These are phyloP conservation scores for Apodemus speciosus DNA, from an alignment of 2,113 vertebrate species.

Conservation along the genomic window DNA sequence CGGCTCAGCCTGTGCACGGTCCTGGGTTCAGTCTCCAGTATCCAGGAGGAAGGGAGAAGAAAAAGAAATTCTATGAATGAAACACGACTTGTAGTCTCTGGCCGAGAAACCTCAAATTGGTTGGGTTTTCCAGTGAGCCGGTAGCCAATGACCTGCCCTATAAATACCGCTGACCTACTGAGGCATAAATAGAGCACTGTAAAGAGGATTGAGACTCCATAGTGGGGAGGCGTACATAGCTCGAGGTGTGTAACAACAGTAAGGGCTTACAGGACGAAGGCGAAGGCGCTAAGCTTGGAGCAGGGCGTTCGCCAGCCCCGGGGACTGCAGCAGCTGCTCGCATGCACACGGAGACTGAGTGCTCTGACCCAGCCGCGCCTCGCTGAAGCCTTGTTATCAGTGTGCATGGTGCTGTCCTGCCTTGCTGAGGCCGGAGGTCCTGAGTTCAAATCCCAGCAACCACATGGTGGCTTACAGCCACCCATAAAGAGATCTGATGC, in stretches of 20 bases:
- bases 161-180: slow-evolving; percentile 76
- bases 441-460: too few relatives aligned
- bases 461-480: too few relatives aligned
- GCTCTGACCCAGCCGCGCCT: not conserved
- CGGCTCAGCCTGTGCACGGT: not conserved
- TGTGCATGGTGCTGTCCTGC: not conserved
- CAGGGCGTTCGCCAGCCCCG: slow-evolving; percentile 32
- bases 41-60: not conserved
- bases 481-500: too few relatives aligned
- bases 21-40: not conserved
- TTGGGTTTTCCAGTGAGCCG: slow-evolving; percentile 61
- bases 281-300: slow-evolving; percentile 12
- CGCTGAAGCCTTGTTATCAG: not conserved
- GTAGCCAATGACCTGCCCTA: slow-evolving; percentile 77
- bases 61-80: not conserved
- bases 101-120: not conserved
- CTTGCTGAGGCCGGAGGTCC: not conserved
- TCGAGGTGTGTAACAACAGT: not conserved
- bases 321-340: not conserved
- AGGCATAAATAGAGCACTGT: slow-evolving; percentile 54
- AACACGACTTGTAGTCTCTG: not conserved
- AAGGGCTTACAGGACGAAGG: not conserved
- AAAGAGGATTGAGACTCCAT: slow-evolving; percentile 84
- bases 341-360: not conserved
- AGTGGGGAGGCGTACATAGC: slow-evolving; percentile 58